These are phyloP conservation scores for Tylochromis polylepis DNA, from an alignment of 2,113 vertebrate genomes.

Conservation along the genomic window DNA sequence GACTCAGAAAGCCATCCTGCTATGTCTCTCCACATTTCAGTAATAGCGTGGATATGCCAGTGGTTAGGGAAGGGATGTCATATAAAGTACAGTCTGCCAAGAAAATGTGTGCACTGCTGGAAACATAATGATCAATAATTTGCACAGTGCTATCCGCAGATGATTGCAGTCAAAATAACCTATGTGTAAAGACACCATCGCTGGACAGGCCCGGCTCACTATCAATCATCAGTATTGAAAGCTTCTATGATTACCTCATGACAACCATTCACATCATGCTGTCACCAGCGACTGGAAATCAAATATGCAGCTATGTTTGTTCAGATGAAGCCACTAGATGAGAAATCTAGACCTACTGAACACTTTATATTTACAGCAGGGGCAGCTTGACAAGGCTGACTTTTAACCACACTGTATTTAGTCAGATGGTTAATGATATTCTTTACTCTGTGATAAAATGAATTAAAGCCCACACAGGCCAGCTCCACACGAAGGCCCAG, in stretches of 20 bases:
- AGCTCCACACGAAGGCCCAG: background rate
- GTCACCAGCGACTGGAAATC: background rate
- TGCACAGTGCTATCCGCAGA: background rate
- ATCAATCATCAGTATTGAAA: background rate
- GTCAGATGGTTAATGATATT: background rate
- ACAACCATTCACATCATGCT: background rate
- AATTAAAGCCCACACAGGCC: background rate
- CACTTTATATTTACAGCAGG: background rate
- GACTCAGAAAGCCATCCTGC: constrained; percentile 12
- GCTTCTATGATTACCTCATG: background rate
- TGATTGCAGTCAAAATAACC: background rate
- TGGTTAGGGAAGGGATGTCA: constrained; percentile 10
- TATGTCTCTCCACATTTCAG: constrained; percentile 9
- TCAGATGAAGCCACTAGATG: background rate
- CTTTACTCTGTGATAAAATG: background rate
- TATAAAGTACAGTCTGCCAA: background rate
- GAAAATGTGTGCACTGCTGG: background rate
- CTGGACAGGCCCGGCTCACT: background rate
- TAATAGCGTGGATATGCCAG: constrained; percentile 33
- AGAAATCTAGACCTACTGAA: background rate
- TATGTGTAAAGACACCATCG: background rate
- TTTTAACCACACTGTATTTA: background rate
- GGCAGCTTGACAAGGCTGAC: background rate
- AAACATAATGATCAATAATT: constrained; percentile 38
- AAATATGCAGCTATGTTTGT: background rate